phyloP scores from a whole-genome alignment of 2,888 invertebrate genomes.

The Mythimna loreyi region DNA sequence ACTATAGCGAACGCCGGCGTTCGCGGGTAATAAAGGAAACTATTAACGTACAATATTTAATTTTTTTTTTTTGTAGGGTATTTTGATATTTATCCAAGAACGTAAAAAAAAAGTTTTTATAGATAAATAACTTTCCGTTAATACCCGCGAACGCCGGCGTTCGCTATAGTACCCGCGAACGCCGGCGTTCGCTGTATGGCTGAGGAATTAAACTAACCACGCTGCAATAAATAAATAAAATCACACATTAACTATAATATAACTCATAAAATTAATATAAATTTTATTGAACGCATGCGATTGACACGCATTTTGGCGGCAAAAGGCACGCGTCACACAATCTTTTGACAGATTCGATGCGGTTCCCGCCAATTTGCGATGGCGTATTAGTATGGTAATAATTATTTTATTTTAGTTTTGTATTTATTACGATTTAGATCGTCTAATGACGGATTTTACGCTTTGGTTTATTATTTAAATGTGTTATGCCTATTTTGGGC shows the following conservation, averaged over 20 bases:
- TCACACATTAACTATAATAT: constrained; percentile 34
- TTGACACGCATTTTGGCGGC: constrained; percentile 82
- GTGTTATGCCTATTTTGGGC: constrained; percentile 63
- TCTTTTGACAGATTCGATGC: constrained; percentile 80
- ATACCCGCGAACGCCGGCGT: no score
- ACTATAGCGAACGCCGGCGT: no score
- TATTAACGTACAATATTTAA: no score
- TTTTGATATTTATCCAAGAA: no score
- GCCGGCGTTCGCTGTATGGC: no score
- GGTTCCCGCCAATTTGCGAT: constrained; percentile 71
- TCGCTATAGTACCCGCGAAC: no score
- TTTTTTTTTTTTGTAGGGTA: no score
- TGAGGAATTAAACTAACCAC: not conserved
- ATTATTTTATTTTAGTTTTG: constrained; percentile 72
- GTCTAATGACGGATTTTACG: constrained; percentile 70
- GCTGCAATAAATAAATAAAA: constrained; percentile 24
- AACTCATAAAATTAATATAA: constrained; percentile 64
- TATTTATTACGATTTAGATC: constrained; percentile 72
- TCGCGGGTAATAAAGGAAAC: no score
- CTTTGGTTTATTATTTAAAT: constrained; percentile 76
- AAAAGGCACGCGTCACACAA: constrained; percentile 83
- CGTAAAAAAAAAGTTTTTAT: no score
- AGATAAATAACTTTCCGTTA: no score
- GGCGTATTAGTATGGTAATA: constrained; percentile 78
- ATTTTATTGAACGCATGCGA: constrained; percentile 75